Evolutionary conservation across 2,888 invertebrate species (phyloP).

Genomic region (Panopea generosa): DNA sequence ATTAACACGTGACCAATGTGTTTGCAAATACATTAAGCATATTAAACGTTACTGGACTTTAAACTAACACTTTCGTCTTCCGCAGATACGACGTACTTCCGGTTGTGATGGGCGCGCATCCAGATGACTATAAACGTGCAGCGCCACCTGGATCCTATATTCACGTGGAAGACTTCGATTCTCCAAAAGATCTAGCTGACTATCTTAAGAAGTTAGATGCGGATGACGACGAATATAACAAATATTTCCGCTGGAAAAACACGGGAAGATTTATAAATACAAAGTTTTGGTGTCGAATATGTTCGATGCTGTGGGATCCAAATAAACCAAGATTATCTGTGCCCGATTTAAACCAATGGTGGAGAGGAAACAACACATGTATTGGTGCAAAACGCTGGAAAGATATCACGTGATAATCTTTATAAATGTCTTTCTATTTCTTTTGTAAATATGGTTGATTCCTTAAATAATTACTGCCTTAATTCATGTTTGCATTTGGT

Average conservation of each 20-base stretch:
- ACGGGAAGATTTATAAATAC: constrained; percentile 68
- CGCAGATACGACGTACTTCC: constrained; percentile 93
- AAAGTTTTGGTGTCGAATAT: constrained; percentile 74
- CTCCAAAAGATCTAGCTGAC: constrained; percentile 93
- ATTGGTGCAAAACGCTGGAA: constrained; percentile 42
- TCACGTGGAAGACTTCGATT: constrained; percentile 96
- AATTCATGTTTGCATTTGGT: too few relatives aligned
- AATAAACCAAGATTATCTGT: constrained; percentile 85
- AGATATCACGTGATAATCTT: not conserved
- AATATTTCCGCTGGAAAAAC: constrained; percentile 96
- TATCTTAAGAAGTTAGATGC: constrained; percentile 93
- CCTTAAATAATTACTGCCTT: too few relatives aligned
- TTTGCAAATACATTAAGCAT: too few relatives aligned
- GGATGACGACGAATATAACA: constrained; percentile 95
- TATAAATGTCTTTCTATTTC: not conserved
- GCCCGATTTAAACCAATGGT: constrained; percentile 95
- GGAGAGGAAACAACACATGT: constrained; percentile 87
- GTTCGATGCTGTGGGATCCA: constrained; percentile 70
- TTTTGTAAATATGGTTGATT: not conserved
- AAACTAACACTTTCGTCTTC: too few relatives aligned
- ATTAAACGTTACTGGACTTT: too few relatives aligned
- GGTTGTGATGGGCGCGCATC: constrained; percentile 97
- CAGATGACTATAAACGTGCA: constrained; percentile 94
- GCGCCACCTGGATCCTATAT: constrained; percentile 97
- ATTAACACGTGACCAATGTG: too few relatives aligned